phyloP scores from a whole-genome alignment of 2,888 invertebrate genomes.

The Acanthosepion pharaonis region DNA sequence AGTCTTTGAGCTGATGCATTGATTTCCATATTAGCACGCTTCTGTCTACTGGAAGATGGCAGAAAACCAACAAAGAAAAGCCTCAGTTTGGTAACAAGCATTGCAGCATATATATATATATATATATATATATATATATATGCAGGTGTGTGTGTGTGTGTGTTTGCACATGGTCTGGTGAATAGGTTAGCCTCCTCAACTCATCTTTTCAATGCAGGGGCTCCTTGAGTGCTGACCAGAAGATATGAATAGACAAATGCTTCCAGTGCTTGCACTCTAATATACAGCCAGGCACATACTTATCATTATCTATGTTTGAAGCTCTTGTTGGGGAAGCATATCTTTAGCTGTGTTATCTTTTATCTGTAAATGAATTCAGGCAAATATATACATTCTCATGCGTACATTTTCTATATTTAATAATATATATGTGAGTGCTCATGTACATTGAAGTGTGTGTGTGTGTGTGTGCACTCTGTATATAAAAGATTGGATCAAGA shows the following conservation, averaged over 20 bases:
- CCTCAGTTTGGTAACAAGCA: neutral
- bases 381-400: neutral
- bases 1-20: neutral
- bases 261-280: conserved; percentile 33
- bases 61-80: neutral
- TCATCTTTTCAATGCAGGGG: conserved; percentile 4
- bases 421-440: neutral
- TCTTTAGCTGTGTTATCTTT: neutral
- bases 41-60: neutral
- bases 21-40: conserved; percentile 33
- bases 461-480: neutral
- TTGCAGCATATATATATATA: too few species aligned
- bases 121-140: too few species aligned
- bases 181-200: neutral
- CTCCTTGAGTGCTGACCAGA: conserved; percentile 21
- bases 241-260: neutral
- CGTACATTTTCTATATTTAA: neutral
- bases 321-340: neutral
- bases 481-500: too few species aligned
- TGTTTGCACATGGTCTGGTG: neutral
- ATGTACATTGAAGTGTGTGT: too few species aligned
- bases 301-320: neutral
- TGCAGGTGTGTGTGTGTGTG: neutral
- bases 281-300: neutral
- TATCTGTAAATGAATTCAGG: neutral